These are phyloP conservation scores for Laticauda laticaudata DNA, from an alignment of 2,113 vertebrate genomes.

Conservation along the genomic window DNA sequence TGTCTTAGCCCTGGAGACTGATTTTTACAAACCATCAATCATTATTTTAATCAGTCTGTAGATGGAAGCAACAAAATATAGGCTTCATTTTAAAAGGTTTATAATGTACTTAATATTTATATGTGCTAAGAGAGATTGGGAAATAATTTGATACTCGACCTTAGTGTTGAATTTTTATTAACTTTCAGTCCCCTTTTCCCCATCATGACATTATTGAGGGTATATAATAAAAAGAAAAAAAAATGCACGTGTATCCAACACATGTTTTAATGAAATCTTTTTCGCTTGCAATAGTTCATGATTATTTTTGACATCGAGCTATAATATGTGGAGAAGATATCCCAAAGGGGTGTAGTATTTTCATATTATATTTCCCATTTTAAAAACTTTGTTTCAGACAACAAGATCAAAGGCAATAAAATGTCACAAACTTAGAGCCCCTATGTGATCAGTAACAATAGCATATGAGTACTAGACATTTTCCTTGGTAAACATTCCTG, in stretches of 20 bases:
- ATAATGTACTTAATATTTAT: constrained; percentile 47
- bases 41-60: constrained; percentile 43
- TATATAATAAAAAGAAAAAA: not conserved
- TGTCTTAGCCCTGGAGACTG: constrained; percentile 4
- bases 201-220: constrained; percentile 22
- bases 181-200: not conserved
- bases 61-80: constrained; percentile 40
- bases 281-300: not conserved
- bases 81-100: constrained; percentile 21
- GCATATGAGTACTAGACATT: not conserved
- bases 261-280: not conserved
- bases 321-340: constrained; percentile 7
- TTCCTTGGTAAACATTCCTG: not conserved
- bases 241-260: not conserved
- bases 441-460: not conserved
- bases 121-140: constrained; percentile 18
- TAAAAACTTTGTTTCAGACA: not conserved
- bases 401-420: not conserved
- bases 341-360: not conserved
- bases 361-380: not conserved
- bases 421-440: not conserved
- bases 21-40: constrained; percentile 36
- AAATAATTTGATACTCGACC: constrained; percentile 32
- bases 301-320: constrained; percentile 1
- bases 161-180: constrained; percentile 25